Base-by-base conservation (phyloP, 2,113 vertebrate genomes). In the Mugil cephalus region DNA sequence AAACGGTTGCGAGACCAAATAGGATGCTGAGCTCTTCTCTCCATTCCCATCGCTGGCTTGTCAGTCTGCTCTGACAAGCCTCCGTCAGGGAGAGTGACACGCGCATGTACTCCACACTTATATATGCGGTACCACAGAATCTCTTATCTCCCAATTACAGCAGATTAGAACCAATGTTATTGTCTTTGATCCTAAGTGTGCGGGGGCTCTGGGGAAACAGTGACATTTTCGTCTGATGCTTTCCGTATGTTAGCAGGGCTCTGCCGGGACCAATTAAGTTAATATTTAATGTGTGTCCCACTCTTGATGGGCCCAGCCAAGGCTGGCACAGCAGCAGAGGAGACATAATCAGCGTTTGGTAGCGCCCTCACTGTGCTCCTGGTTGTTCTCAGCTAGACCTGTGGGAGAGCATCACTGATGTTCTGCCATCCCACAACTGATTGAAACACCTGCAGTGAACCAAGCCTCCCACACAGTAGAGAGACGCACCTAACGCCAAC, bases 141-240 rank as follows among this genome's bases (percentile, higher is more conserved):
- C 79, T 91, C 89, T 93, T 88, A 93, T 94, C 89, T 92, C 76
- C 87, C 89, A 90, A 91, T 94, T 93, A 93, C 88, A 87, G 87
- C 85, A 87, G 89, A 93, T 93, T 93, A 92, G 87, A 92, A 91
- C 88, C 88, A 86, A 69, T 85, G 85, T 89, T 89, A 92, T 92
- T 91, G 92, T 90, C 89, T 93, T 93, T 94, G 92, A 94, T 94
- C 83, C 78, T 75, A 75, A 91, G 84, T 82, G 87, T 85, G 83
- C 46, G 40, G 75, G 76, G 85, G 86, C 89, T 89, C 89, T 61
- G 77, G 92, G 90, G 91, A 92, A 71, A 76, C 78, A 4, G 85
- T 93, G 91, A 91, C 93, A 93, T 94, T 94, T 93, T 83, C 47
- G 69, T 91, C 76, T 85, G 85, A 89, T 86, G 82, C 87, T 79